phyloP scores from a whole-genome alignment of 2,888 invertebrate genomes.

The Prostheceraeus crozeri region DNA sequence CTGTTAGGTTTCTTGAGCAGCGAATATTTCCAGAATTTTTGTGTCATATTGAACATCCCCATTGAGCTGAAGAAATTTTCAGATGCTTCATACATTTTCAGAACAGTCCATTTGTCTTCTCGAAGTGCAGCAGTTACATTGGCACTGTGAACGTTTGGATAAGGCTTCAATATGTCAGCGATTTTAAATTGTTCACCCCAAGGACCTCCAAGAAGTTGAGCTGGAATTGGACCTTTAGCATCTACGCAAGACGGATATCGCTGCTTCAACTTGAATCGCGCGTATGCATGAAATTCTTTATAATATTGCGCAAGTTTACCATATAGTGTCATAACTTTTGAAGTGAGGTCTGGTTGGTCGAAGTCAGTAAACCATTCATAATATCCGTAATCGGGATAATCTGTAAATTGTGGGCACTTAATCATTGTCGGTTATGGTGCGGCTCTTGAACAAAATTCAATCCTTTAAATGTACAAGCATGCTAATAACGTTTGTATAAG shows the following conservation, averaged over 20 bases:
- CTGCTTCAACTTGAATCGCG: constrained; percentile 45
- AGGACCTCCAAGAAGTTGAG: constrained; percentile 39
- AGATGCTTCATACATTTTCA: constrained; percentile 35
- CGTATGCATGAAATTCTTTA: constrained; percentile 52
- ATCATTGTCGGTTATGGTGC: too few relatives aligned
- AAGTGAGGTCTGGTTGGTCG: constrained; percentile 44
- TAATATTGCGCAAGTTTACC: constrained; percentile 49
- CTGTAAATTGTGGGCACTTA: too few relatives aligned
- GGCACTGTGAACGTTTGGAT: constrained; percentile 16
- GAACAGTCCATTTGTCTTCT: too few relatives aligned
- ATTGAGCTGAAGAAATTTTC: constrained; percentile 41
- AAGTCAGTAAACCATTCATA: constrained; percentile 36
- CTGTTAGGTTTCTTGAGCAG: constrained; percentile 27
- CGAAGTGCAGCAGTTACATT: constrained; percentile 38
- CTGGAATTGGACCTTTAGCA: constrained; percentile 38
- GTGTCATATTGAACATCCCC: constrained; percentile 38
- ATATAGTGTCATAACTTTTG: constrained; percentile 45
- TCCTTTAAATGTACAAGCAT: too few relatives aligned
- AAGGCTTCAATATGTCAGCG: constrained; percentile 35
- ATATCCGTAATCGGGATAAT: constrained; percentile 7
- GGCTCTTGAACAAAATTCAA: too few relatives aligned
- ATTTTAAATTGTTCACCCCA: constrained; percentile 40
- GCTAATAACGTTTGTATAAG: too few relatives aligned
- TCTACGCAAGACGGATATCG: constrained; percentile 43
- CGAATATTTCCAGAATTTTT: constrained; percentile 40